These are phyloP conservation scores for Pegoplata infirma DNA, from an alignment of 2,888 invertebrate species.

Conservation along the genomic window DNA sequence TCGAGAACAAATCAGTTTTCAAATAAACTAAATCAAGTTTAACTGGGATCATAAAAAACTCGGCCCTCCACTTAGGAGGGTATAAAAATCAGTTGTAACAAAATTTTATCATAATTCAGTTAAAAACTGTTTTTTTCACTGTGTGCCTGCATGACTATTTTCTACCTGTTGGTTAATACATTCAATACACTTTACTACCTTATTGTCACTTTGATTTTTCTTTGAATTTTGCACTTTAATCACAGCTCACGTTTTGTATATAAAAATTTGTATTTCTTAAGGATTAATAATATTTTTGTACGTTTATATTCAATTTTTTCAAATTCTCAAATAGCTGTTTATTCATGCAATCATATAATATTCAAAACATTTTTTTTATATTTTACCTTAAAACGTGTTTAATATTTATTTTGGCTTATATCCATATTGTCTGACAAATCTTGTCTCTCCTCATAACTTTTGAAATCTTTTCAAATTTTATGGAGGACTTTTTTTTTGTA, in stretches of 20 bases:
- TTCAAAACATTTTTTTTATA: not conserved
- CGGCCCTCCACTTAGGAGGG: too few species aligned
- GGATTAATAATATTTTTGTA: conserved; percentile 37
- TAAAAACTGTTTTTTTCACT: too few species aligned
- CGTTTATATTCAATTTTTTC: conserved; percentile 41
- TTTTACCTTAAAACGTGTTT: conserved; percentile 41
- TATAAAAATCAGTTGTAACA: too few species aligned
- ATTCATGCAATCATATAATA: too few species aligned
- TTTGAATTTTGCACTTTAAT: conserved; percentile 19
- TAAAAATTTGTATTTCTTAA: conserved; percentile 15
- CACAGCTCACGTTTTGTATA: conserved; percentile 34
- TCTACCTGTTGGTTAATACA: conserved; percentile 10
- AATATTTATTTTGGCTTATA: conserved; percentile 27
- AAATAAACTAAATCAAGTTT: too few species aligned
- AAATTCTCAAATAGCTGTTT: conserved; percentile 11
- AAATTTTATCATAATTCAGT: too few species aligned
- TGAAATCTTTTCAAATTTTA: not conserved
- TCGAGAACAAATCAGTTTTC: too few species aligned
- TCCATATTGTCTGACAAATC: conserved; percentile 13
- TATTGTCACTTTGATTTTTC: not conserved
- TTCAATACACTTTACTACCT: not conserved
- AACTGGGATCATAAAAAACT: too few species aligned
- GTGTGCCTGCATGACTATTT: too few species aligned
- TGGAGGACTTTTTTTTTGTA: not conserved
- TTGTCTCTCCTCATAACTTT: not conserved